These are phyloP conservation scores for Myiotriccus ornatus DNA, from an alignment of 2,797 vertebrate species.

Conservation along the genomic window DNA sequence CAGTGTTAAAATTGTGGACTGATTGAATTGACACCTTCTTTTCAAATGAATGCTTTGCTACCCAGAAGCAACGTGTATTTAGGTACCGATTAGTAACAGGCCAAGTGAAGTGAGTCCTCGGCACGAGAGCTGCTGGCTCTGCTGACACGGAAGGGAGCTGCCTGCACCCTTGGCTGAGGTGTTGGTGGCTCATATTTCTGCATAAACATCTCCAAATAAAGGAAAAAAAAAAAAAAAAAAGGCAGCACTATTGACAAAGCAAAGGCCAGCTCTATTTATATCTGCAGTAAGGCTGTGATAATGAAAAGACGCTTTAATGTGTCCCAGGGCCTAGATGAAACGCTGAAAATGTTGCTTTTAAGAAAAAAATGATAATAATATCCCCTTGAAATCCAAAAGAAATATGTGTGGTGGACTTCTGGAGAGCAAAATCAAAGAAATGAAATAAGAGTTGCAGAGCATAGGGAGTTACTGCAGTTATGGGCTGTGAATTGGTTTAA, in stretches of 20 bases:
- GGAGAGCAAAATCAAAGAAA: conserved; percentile 57
- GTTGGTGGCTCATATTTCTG: neutral
- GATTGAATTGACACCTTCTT: neutral
- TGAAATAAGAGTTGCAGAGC: conserved; percentile 29
- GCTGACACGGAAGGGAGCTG: neutral
- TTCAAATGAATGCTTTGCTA: neutral
- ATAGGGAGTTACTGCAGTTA: conserved; percentile 33
- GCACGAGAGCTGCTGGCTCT: neutral
- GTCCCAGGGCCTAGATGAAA: conserved; percentile 37
- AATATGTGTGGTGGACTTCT: conserved; percentile 18
- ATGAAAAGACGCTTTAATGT: conserved; percentile 36
- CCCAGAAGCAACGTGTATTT: neutral
- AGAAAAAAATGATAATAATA: conserved; percentile 43
- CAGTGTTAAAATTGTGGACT: neutral
- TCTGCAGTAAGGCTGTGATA: neutral
- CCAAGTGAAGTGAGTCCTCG: neutral
- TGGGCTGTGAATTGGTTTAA: conserved; percentile 33
- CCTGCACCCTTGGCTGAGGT: neutral
- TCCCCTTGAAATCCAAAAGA: conserved; percentile 32
- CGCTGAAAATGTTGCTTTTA: conserved; percentile 50
- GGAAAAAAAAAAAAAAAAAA: neutral
- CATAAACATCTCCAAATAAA: conserved; percentile 19
- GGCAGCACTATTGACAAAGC: neutral
- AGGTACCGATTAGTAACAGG: neutral
- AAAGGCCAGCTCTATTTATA: conserved; percentile 48